These are phyloP conservation scores for Phoenicopterus ruber DNA, from an alignment of 2,113 vertebrate species.

Conservation along the genomic window DNA sequence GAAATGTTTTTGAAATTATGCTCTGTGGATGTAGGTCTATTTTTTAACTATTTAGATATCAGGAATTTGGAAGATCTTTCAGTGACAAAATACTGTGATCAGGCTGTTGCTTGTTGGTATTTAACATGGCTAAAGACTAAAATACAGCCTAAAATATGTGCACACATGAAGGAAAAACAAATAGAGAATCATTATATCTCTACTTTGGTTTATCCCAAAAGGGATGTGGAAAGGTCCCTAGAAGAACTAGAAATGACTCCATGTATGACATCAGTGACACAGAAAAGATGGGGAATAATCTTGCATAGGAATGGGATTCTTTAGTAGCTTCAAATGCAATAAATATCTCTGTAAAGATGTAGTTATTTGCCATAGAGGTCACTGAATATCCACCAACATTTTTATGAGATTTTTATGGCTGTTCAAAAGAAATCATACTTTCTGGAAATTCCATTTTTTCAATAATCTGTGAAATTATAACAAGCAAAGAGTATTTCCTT, in stretches of 20 bases:
- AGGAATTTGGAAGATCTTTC: not conserved
- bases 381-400: not conserved
- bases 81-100: not conserved
- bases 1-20: not conserved
- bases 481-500: not conserved
- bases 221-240: not conserved
- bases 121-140: not conserved
- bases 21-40: not conserved
- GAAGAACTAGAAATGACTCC: not conserved
- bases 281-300: not conserved
- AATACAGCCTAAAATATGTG: not conserved
- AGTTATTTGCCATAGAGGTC: not conserved
- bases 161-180: not conserved
- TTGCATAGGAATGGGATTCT: not conserved
- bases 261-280: not conserved
- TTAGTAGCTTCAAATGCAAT: not conserved
- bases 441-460: not conserved
- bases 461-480: not conserved
- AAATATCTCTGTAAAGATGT: not conserved
- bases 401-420: fast-evolving
- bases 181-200: fast-evolving
- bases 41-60: not conserved
- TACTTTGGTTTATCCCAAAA: not conserved
- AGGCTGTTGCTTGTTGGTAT: not conserved
- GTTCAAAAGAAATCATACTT: fast-evolving